Base-by-base conservation (phyloP, 2,888 invertebrate genomes). In the Cremastinae sp. region DNA sequence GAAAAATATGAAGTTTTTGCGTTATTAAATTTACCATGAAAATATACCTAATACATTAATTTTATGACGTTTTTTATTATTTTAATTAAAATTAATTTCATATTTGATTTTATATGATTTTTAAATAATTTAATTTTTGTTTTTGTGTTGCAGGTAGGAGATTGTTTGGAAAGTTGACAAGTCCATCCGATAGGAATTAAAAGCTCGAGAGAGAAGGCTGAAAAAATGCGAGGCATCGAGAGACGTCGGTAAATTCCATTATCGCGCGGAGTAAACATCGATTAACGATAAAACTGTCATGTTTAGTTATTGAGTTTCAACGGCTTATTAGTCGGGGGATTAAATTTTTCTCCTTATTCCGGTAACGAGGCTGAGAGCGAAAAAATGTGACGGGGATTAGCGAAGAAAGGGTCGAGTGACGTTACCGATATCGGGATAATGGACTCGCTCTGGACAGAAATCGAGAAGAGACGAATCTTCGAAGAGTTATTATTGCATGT, bases 131-230 rank as follows among this genome's bases (percentile, higher is more conserved):
- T 9, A 18, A 22, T 53, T 3, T 38, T 53, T 64, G n/a, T n/a
- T 59, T 74, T 74, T 77, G 3, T 77, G 77, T 77, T 77, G 14
- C 77, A 77, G 77, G 77, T 77, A 77, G n/a, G 74, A 49, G 49
- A 20, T 10, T 36, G 45, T 36, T 53, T 0, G 9, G 36, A 3
- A 22, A n/a, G 10, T 20, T 45, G 12, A 1, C 16, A 12, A 51
- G 12, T 51, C 28, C 20, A 45, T 8, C 14, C n/a, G 28, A 34
- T 20, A 10, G 9, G 38, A 20, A 16, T 4, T 18, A 20, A 36
- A 18, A 1, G 2, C 16, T 22, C 41, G 5, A 9, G 5, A 56
- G 9, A 16, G 36, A 10, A n/a, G n/a, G n/a, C n/a, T n/a, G n/a
- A 16, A 16, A 58, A 16, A n/a, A 47, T 45, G n/a, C n/a, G n/a